A percentile compares a stretch with the other conserved stretches of the same genome.
Conservation (phyloP, 2,797 vertebrate genomes). For the Lateolabrax maculatus region DNA sequence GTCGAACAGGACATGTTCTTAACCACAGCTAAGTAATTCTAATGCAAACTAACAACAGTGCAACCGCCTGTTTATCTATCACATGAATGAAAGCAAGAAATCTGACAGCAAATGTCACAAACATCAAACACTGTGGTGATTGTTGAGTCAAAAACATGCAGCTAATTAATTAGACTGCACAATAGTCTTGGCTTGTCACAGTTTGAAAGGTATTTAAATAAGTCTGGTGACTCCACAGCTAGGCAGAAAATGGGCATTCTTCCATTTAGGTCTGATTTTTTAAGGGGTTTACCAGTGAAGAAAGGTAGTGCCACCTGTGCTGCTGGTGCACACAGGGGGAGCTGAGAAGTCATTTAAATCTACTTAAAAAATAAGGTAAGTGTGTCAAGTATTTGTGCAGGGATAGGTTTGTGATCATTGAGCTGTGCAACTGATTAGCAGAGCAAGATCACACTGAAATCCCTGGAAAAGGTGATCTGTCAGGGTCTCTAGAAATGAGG, state of each 20-base stretch:
- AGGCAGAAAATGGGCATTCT: constrained; percentile 30
- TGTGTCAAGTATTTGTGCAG: constrained; percentile 12
- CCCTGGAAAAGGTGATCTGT: constrained; percentile 12
- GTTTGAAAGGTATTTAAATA: constrained; percentile 40
- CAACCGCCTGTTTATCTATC: constrained; percentile 22
- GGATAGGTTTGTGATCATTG: not conserved
- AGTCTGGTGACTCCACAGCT: constrained; percentile 14
- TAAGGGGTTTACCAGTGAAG: constrained; percentile 37
- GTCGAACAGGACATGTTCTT: constrained; percentile 19
- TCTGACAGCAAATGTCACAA: constrained; percentile 35
- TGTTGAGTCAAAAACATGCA: constrained; percentile 27
- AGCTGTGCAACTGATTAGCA: constrained; percentile 21
- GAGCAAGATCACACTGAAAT: not conserved
- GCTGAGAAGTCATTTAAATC: constrained; percentile 29
- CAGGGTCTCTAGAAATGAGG: not conserved
- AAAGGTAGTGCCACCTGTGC: constrained; percentile 29
- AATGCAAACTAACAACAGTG: constrained; percentile 55
- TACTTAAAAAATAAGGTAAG: constrained; percentile 16
- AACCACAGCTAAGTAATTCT: constrained; percentile 27
- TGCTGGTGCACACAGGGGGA: not conserved
- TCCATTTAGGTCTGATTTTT: constrained; percentile 45
- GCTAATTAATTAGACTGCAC: constrained; percentile 40
- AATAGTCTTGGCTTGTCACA: constrained; percentile 10
- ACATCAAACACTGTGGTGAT: constrained; percentile 19
- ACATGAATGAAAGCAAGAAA: constrained; percentile 40